phyloP scores from a whole-genome alignment of 2,113 vertebrate genomes.

The Falcunculus frontatus region DNA sequence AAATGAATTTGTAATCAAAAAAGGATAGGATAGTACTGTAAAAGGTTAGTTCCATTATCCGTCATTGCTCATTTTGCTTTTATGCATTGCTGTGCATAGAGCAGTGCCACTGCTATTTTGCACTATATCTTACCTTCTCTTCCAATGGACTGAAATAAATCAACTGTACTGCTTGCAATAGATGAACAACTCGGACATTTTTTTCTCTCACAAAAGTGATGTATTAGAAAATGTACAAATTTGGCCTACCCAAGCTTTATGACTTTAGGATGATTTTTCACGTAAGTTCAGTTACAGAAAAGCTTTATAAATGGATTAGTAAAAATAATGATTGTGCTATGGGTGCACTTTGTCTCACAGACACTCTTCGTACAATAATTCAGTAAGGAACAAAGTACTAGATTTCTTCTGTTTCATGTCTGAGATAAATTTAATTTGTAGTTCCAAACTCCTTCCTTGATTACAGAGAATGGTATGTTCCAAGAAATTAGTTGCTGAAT shows the following conservation, averaged over 20 bases:
- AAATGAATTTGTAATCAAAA: not conserved
- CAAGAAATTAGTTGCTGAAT: not conserved
- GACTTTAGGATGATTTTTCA: not conserved
- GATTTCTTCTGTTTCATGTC: not conserved
- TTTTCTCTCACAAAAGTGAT: not conserved
- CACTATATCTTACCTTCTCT: not conserved
- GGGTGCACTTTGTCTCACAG: not conserved
- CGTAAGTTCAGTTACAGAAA: not conserved
- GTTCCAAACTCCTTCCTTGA: not conserved
- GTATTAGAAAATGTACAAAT: not conserved
- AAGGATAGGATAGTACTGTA: not conserved
- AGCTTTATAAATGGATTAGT: not conserved
- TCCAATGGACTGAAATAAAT: not conserved
- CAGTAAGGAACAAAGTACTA: not conserved
- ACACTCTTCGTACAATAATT: not conserved
- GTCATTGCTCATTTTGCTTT: not conserved
- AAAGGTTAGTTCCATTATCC: not conserved
- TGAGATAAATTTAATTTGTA: not conserved
- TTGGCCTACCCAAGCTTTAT: not conserved
- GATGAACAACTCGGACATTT: not conserved
- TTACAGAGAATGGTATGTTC: not conserved
- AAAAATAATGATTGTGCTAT: not conserved
- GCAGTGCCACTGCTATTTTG: not conserved
- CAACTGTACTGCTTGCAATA: not conserved
- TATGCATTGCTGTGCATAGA: not conserved